Conservation (phyloP, 2,113 vertebrate genomes). For the Scopus umbretta region DNA sequence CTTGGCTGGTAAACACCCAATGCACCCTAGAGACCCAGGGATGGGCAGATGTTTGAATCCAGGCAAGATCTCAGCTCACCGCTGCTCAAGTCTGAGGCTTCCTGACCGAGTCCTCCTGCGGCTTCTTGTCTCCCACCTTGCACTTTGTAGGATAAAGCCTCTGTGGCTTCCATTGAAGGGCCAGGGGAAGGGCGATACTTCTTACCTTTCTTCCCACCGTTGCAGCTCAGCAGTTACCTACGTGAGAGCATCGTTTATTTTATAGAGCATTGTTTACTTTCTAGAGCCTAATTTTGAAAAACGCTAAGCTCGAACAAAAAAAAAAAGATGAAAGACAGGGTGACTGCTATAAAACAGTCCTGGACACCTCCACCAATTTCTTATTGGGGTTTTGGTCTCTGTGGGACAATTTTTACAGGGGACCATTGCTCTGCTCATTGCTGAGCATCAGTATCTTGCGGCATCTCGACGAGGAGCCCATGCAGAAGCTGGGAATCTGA, state of each 20-base stretch:
- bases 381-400: neutral
- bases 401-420: neutral
- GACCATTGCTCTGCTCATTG: neutral
- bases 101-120: accelerated
- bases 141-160: neutral
- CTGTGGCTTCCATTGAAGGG: accelerated
- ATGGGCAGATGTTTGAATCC: neutral
- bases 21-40: neutral
- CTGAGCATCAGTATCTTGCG: neutral
- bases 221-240: neutral
- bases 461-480: accelerated
- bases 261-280: neutral
- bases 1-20: neutral
- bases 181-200: no score
- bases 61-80: neutral
- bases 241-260: neutral
- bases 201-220: neutral
- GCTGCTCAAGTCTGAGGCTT: neutral
- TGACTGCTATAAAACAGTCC: neutral
- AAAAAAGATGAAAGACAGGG: neutral
- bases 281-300: neutral
- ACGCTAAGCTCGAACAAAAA: neutral
- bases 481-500: neutral
- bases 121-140: neutral
- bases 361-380: neutral